Conservation (phyloP, 35 echinoderm and acorn worm genomes). For the Heliocidaris erythrogramma region DNA sequence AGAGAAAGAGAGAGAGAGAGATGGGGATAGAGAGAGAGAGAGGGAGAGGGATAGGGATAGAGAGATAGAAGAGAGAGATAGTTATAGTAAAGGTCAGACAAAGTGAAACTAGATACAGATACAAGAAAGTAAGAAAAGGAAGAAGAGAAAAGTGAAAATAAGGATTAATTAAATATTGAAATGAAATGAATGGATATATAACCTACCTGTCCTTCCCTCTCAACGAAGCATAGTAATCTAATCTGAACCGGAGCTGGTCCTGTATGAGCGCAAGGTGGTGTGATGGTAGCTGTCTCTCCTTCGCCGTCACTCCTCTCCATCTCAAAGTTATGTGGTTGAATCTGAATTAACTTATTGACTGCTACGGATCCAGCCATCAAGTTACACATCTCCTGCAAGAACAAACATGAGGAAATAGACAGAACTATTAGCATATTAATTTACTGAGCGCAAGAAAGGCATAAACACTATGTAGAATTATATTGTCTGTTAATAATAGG, state of each 20-base stretch:
- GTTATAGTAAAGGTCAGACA: too few species aligned
- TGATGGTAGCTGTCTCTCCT: conserved; percentile 79
- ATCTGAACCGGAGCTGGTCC: conserved; percentile 87
- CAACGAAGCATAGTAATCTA: conserved; percentile 74
- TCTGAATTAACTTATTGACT: conserved; percentile 96
- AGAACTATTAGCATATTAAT: not conserved
- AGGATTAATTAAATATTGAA: not conserved
- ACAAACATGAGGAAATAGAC: not conserved
- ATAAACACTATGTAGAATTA: too few species aligned
- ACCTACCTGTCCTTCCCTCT: conserved; percentile 90
- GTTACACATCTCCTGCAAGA: conserved; percentile 86
- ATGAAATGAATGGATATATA: not conserved
- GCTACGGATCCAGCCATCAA: conserved; percentile 88
- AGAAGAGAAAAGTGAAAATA: too few species aligned
- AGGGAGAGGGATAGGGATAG: too few species aligned
- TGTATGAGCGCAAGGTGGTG: conserved; percentile 90
- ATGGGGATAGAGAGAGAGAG: too few species aligned
- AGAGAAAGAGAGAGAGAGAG: too few species aligned
- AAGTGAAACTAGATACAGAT: too few species aligned
- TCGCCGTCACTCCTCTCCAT: conserved; percentile 61
- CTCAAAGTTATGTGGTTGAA: conserved; percentile 96
- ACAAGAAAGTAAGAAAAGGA: too few species aligned
- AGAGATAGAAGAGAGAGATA: too few species aligned
- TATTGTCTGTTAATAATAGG: too few species aligned
- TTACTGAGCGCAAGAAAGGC: too few species aligned